These are phyloP conservation scores for Achatina immaculata DNA, from an alignment of 1,140 invertebrate genomes.

Conservation along the genomic window DNA sequence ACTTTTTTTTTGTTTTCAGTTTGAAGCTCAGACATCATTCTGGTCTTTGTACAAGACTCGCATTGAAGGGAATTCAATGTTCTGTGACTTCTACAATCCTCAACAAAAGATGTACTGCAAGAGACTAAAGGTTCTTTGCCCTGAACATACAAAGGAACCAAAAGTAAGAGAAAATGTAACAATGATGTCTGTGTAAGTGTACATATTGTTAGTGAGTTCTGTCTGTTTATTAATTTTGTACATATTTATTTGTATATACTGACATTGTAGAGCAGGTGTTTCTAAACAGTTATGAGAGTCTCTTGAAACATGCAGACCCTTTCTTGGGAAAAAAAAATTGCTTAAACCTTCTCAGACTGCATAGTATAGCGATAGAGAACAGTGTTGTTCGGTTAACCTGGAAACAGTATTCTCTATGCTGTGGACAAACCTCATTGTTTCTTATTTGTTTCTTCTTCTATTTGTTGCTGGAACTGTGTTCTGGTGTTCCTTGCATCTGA, in stretches of 20 bases:
- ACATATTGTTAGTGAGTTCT: not conserved
- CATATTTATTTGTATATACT: constrained; percentile 8
- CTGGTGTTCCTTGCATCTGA: too few relatives aligned
- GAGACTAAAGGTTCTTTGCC: constrained; percentile 92
- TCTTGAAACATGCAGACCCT: not conserved
- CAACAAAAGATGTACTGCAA: constrained; percentile 95
- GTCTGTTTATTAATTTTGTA: not conserved
- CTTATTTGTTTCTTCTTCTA: too few relatives aligned
- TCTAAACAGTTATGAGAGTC: not conserved
- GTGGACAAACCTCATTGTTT: too few relatives aligned
- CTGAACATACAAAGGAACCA: constrained; percentile 97
- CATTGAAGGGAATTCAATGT: constrained; percentile 95
- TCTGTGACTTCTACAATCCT: constrained; percentile 96
- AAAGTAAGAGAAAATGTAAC: constrained; percentile 82
- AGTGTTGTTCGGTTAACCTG: too few relatives aligned
- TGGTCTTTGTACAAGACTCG: constrained; percentile 93
- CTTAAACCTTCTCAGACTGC: too few relatives aligned
- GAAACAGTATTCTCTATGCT: too few relatives aligned
- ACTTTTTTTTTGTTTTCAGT: constrained; percentile 72
- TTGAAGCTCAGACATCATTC: constrained; percentile 97
- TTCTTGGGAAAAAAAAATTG: too few relatives aligned
- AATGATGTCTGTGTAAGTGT: too few relatives aligned
- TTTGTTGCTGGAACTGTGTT: too few relatives aligned
- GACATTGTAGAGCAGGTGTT: not conserved
- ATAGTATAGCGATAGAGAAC: too few relatives aligned